Evolutionary conservation across 1,140 invertebrate genomes (phyloP).

Genomic region (Bombus polaris): DNA sequence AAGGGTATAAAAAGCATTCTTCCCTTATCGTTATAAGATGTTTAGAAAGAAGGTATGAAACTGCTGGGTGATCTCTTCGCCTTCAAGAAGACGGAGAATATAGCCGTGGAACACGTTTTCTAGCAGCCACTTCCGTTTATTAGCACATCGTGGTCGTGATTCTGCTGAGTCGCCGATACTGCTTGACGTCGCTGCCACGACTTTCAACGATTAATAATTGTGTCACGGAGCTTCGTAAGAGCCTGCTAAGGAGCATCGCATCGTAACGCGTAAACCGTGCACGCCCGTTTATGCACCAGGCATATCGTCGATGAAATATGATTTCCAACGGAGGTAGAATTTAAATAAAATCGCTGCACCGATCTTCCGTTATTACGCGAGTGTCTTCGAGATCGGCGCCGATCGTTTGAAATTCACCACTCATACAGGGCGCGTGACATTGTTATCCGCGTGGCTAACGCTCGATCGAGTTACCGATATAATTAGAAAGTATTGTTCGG

Average conservation of each 20-base stretch:
- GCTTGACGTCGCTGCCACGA: conserved; percentile 26
- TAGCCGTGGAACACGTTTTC: conserved; percentile 1
- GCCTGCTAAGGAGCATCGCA: too few species aligned
- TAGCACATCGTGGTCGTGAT: conserved; percentile 42
- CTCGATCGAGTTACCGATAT: neutral
- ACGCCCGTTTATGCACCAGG: conserved; percentile 36
- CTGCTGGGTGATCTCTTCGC: too few species aligned
- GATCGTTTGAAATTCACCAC: conserved; percentile 34
- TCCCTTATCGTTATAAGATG: too few species aligned
- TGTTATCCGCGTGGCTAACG: conserved; percentile 14
- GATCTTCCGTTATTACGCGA: conserved; percentile 14
- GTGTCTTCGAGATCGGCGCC: conserved; percentile 3
- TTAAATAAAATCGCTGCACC: conserved; percentile 57
- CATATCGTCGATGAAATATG: conserved; percentile 34
- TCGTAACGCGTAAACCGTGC: conserved; percentile 3
- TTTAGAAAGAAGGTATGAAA: too few species aligned
- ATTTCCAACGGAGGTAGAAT: conserved; percentile 31
- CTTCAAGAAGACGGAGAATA: neutral
- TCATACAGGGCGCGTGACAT: conserved; percentile 35
- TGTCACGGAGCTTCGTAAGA: conserved; percentile 19
- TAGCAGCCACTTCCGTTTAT: conserved; percentile 65
- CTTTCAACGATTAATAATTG: conserved; percentile 65
- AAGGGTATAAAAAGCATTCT: too few species aligned
- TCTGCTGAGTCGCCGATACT: conserved; percentile 52
- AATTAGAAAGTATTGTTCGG: conserved; percentile 26